Percentiles rank a stretch among this genome's conserved stretches.
Conservation (phyloP, 2,797 vertebrate species). For the Hemitrygon akajei region DNA sequence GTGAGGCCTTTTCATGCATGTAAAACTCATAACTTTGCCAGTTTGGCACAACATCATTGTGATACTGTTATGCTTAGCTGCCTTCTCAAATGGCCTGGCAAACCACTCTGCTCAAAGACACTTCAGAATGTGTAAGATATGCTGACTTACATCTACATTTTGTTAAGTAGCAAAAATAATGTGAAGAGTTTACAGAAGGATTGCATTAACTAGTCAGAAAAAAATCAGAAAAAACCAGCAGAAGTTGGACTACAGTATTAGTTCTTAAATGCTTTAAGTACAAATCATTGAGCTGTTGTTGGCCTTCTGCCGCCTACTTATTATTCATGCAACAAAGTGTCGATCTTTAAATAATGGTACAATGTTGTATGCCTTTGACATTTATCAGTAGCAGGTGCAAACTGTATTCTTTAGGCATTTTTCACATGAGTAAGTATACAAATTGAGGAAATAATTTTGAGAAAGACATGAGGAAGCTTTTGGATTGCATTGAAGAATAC, state of each 20-base stretch:
- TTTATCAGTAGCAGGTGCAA: conserved; percentile 3
- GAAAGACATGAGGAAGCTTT: not conserved
- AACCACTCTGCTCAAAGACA: too few relatives aligned
- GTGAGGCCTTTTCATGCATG: too few relatives aligned
- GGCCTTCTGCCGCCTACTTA: not conserved
- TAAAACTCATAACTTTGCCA: too few relatives aligned
- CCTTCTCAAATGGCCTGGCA: too few relatives aligned
- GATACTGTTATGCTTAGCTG: not conserved
- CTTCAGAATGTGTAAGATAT: not conserved
- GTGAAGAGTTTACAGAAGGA: not conserved
- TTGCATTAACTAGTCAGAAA: not conserved
- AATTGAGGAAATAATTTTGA: not conserved
- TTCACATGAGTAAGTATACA: not conserved
- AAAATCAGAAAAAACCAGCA: too few relatives aligned
- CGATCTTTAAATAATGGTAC: not conserved
- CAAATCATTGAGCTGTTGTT: not conserved
- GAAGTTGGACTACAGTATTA: not conserved
- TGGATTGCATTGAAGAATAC: not conserved
- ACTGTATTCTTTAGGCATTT: not conserved
- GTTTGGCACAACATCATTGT: not conserved
- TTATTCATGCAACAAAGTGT: conserved; percentile 10
- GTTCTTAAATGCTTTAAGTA: not conserved
- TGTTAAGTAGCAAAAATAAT: not conserved
- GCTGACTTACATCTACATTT: not conserved
- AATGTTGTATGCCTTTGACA: not conserved